Percentiles rank a stretch among this genome's conserved stretches.
These are phyloP conservation scores for Tanytarsus gracilentus DNA, from an alignment of 2,888 invertebrate species.

Conservation along the genomic window DNA sequence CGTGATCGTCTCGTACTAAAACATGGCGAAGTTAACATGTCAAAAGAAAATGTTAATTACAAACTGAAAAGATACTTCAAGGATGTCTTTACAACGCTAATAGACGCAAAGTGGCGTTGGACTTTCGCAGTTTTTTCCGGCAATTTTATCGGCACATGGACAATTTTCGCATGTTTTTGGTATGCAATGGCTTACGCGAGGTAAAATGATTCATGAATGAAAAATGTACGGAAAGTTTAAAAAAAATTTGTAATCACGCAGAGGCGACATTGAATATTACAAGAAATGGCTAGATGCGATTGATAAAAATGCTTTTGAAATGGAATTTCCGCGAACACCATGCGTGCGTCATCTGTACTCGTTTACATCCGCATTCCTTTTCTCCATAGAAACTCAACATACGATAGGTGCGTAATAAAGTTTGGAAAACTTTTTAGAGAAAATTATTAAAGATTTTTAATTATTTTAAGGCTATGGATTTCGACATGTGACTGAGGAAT, in stretches of 20 bases:
- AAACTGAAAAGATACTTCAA: constrained; percentile 60
- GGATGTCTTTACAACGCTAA: constrained; percentile 71
- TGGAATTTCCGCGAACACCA: constrained; percentile 56
- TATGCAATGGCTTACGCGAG: background rate
- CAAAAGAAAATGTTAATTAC: constrained; percentile 72
- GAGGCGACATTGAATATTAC: constrained; percentile 73
- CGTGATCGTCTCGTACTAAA: constrained; percentile 63
- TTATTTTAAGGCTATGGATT: constrained; percentile 55
- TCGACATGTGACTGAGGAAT: constrained; percentile 76
- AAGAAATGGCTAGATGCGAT: constrained; percentile 64
- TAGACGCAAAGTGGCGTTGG: constrained; percentile 84
- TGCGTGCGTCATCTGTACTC: constrained; percentile 71
- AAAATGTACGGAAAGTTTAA: no score
- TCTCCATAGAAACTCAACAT: constrained; percentile 88
- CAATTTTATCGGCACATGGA: background rate
- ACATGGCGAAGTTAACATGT: constrained; percentile 86
- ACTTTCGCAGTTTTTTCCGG: constrained; percentile 35
- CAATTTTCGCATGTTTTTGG: background rate
- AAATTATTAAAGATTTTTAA: background rate
- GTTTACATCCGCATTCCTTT: constrained; percentile 81
- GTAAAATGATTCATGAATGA: no score
- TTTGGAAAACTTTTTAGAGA: background rate
- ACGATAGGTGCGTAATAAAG: constrained; percentile 55
- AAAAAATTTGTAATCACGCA: no score
- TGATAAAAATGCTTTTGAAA: constrained; percentile 49